These are phyloP conservation scores for Creontiades dilutus DNA, from an alignment of 2,888 invertebrate species.

Conservation along the genomic window DNA sequence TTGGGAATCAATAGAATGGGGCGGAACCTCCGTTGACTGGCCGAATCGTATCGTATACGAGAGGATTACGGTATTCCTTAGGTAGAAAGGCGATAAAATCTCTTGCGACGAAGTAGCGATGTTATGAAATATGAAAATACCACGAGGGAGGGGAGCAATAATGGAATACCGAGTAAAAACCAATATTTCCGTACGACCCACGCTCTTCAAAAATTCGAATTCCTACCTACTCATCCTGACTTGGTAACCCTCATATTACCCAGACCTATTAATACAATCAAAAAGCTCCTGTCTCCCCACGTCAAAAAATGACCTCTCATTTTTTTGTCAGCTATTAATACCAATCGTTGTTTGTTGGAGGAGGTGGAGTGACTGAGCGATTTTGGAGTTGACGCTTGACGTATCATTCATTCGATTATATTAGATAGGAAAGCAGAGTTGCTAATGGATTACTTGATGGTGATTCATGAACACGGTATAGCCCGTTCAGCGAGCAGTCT, in stretches of 20 bases:
- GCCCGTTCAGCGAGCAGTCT: too few relatives aligned
- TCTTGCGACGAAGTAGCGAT: neutral
- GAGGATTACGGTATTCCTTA: constrained; percentile 1
- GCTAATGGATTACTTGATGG: neutral
- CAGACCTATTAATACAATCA: neutral
- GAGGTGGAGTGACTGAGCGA: neutral
- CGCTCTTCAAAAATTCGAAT: constrained; percentile 26
- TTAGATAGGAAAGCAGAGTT: neutral
- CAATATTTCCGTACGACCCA: constrained; percentile 21
- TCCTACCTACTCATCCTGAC: constrained; percentile 36
- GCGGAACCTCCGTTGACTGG: neutral
- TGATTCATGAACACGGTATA: neutral
- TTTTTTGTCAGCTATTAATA: constrained; percentile 12
- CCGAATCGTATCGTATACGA: neutral
- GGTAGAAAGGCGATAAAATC: constrained; percentile 16
- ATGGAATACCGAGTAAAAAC: constrained; percentile 26
- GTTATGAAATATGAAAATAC: constrained; percentile 12
- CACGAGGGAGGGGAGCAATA: neutral
- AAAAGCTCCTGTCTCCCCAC: neutral
- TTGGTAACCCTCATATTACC: neutral
- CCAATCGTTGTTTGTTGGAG: neutral
- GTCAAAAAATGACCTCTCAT: neutral
- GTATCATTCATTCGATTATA: neutral
- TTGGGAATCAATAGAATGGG: neutral
- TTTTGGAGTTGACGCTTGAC: neutral